These are phyloP conservation scores for Siphlonurus alternatus DNA, from an alignment of 2,888 invertebrate genomes.

Conservation along the genomic window DNA sequence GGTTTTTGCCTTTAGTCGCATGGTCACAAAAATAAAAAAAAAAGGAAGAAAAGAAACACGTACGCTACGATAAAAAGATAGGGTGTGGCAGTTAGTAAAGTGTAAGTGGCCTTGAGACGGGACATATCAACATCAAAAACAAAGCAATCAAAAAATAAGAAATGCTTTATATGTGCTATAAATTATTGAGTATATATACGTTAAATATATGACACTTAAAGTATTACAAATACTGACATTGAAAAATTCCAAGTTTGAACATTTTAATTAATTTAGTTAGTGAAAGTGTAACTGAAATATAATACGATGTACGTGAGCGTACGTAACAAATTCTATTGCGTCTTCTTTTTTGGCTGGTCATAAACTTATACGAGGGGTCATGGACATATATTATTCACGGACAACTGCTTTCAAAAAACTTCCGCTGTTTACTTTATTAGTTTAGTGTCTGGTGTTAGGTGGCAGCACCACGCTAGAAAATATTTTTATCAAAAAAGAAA, in stretches of 20 bases:
- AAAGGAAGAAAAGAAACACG: not conserved
- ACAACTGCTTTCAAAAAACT: not conserved
- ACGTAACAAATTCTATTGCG: no score
- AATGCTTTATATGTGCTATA: no score
- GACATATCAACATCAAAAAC: not conserved
- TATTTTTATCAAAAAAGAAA: not conserved
- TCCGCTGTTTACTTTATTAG: not conserved
- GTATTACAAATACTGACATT: no score
- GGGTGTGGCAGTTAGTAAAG: not conserved
- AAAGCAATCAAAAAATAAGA: no score
- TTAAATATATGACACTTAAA: no score
- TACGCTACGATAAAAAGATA: not conserved
- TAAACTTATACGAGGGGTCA: no score
- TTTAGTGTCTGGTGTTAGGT: not conserved
- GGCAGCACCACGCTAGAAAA: not conserved
- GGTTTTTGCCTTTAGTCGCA: not conserved
- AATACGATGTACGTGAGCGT: no score
- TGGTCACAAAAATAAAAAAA: not conserved
- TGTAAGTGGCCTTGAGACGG: not conserved
- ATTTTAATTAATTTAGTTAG: no score
- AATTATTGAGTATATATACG: no score
- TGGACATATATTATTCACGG: not conserved
- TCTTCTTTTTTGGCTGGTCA: no score
- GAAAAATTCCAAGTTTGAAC: no score
- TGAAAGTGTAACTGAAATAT: no score